A percentile compares a stretch with the other conserved stretches of the same genome.
These are phyloP conservation scores for Molanna angustata DNA, from an alignment of 2,888 invertebrate species.

Conservation along the genomic window DNA sequence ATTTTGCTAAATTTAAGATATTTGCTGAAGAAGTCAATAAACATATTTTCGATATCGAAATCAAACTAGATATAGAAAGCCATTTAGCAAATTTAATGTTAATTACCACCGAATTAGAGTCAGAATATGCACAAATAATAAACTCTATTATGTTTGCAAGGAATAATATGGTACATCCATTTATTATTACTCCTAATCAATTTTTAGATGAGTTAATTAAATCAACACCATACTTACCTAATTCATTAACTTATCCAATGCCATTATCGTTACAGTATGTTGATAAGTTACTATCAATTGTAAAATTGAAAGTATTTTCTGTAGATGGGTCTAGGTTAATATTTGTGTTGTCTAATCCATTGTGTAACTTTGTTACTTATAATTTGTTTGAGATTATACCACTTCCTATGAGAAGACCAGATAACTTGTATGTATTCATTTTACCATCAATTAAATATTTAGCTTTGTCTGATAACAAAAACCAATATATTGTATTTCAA, in stretches of 20 bases:
- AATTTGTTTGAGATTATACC: constrained; percentile 4
- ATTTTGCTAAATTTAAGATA: constrained; percentile 21
- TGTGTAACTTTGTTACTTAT: constrained; percentile 2
- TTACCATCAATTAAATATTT: constrained; percentile 4
- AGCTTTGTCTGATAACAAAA: constrained; percentile 4
- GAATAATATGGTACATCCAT: constrained; percentile 31
- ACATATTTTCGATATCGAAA: constrained; percentile 7
- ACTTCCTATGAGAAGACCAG: constrained; percentile 5
- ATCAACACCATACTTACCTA: constrained; percentile 2
- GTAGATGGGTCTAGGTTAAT: constrained; percentile 1
- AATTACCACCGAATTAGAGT: constrained; percentile 23
- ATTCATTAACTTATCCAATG: neutral
- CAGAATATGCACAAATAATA: constrained; percentile 23
- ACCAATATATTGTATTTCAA: constrained; percentile 1
- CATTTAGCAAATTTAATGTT: constrained; percentile 28
- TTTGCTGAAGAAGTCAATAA: constrained; percentile 15
- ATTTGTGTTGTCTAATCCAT: constrained; percentile 5
- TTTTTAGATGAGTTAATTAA: neutral
- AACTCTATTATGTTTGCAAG: constrained; percentile 28
- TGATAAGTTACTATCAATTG: neutral
- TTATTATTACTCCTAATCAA: constrained; percentile 27
- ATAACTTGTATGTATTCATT: constrained; percentile 2
- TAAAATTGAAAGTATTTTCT: neutral
- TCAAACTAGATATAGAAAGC: constrained; percentile 12
- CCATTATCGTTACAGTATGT: neutral